phyloP scores from a whole-genome alignment of 2,797 vertebrate species.

The Urosaurus nigricauda region DNA sequence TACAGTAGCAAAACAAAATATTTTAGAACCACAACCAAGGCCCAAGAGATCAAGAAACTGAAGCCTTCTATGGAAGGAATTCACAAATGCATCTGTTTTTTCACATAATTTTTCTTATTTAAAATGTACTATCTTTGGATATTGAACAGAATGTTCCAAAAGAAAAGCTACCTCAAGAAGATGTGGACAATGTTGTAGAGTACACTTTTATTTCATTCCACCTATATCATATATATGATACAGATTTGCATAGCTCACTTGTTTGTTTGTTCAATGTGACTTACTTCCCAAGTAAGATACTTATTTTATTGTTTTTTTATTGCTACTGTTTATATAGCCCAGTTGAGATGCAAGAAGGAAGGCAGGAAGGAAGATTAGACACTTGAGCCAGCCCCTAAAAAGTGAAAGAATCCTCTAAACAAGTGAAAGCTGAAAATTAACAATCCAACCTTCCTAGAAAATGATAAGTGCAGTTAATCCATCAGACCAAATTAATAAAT shows the following conservation, averaged over 20 bases:
- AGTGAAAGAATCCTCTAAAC: neutral
- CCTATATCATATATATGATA: no score
- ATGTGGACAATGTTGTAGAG: neutral
- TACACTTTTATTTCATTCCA: neutral
- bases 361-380: neutral
- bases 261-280: no score
- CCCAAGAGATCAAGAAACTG: neutral
- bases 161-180: neutral
- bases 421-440: neutral
- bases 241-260: no score
- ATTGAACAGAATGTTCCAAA: neutral
- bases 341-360: neutral
- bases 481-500: neutral
- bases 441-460: neutral
- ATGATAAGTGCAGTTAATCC: neutral
- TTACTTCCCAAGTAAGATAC: no score
- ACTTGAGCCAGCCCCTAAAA: neutral
- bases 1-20: neutral
- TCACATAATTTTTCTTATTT: neutral
- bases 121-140: neutral
- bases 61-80: neutral
- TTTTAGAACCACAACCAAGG: neutral
- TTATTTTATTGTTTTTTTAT: neutral
- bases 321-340: neutral
- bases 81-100: neutral